phyloP scores from a whole-genome alignment of 2,797 vertebrate genomes.

The Anomalospiza imberbis region DNA sequence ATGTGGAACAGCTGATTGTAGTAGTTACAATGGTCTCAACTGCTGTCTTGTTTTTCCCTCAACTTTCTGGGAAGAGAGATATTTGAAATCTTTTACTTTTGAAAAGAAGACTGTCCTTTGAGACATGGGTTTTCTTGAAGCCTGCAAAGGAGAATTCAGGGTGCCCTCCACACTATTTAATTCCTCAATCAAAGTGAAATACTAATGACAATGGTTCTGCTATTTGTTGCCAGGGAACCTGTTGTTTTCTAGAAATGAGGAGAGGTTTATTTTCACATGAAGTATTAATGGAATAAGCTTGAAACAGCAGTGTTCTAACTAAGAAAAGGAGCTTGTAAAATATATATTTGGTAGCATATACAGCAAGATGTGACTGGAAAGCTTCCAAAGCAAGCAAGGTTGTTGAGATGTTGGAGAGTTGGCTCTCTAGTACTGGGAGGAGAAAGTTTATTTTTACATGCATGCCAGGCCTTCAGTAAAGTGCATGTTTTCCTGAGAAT shows the following conservation, averaged over 20 bases:
- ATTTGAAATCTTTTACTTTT: neutral
- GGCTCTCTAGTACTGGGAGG: slow-evolving; percentile 35
- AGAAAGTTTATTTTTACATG: slow-evolving; percentile 61
- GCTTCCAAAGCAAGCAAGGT: slow-evolving; percentile 75
- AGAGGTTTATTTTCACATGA: slow-evolving; percentile 55
- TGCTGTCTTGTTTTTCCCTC: slow-evolving; percentile 2
- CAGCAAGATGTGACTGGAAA: slow-evolving; percentile 75
- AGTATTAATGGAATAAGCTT: slow-evolving; percentile 55
- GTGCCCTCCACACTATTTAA: neutral
- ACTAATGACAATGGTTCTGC: neutral
- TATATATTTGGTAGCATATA: slow-evolving; percentile 51
- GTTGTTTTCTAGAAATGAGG: slow-evolving; percentile 49
- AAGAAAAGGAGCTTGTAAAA: slow-evolving; percentile 46
- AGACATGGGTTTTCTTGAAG: neutral
- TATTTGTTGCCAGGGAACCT: slow-evolving; percentile 42
- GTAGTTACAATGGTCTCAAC: neutral
- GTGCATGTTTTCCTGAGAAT: neutral
- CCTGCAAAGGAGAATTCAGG: neutral
- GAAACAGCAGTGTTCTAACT: neutral
- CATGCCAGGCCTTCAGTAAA: slow-evolving; percentile 17
- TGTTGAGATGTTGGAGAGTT: slow-evolving; percentile 70
- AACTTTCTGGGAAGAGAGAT: slow-evolving; percentile 16
- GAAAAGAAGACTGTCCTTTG: slow-evolving; percentile 2
- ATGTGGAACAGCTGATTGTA: slow-evolving; percentile 25
- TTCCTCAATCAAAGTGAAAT: slow-evolving; percentile 12